Conservation (phyloP, 2,113 vertebrate genomes). For the Accipiter virgatus region DNA sequence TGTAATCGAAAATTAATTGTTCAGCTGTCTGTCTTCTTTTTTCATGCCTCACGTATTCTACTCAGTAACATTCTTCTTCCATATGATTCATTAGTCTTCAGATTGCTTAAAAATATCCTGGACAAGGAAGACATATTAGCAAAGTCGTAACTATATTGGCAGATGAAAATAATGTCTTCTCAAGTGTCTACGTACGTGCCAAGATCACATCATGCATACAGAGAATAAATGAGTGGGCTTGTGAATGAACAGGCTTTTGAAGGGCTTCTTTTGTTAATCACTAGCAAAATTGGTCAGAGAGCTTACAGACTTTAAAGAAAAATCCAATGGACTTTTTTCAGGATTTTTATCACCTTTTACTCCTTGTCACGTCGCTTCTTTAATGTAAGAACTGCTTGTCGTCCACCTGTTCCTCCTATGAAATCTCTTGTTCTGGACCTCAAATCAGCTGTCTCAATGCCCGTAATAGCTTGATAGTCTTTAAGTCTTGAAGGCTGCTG, state of each 20-base stretch:
- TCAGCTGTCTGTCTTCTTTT: not conserved
- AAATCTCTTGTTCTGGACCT: not conserved
- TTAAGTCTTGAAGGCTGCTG: not conserved
- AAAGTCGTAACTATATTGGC: constrained; percentile 21
- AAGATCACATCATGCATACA: constrained; percentile 13
- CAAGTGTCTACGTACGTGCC: not conserved
- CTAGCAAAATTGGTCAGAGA: not conserved
- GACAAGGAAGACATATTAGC: constrained; percentile 36
- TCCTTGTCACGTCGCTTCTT: fast-evolving
- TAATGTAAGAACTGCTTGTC: not conserved
- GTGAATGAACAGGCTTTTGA: constrained; percentile 9
- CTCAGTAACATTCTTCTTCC: constrained; percentile 37
- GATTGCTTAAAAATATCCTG: constrained; percentile 57
- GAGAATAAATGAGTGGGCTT: constrained; percentile 33
- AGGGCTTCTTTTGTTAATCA: not conserved
- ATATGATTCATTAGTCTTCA: constrained; percentile 46
- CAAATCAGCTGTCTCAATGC: not conserved
- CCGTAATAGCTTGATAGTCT: not conserved
- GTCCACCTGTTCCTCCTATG: not conserved
- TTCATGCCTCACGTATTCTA: constrained; percentile 26
- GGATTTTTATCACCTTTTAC: not conserved
- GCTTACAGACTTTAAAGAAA: not conserved
- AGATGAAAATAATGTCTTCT: constrained; percentile 31
- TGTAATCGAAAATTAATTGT: constrained; percentile 25
- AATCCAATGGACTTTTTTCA: not conserved